Evolutionary conservation across 2,888 invertebrate species (phyloP).

Genomic region (Drosophila pseudotalamancana): DNA sequence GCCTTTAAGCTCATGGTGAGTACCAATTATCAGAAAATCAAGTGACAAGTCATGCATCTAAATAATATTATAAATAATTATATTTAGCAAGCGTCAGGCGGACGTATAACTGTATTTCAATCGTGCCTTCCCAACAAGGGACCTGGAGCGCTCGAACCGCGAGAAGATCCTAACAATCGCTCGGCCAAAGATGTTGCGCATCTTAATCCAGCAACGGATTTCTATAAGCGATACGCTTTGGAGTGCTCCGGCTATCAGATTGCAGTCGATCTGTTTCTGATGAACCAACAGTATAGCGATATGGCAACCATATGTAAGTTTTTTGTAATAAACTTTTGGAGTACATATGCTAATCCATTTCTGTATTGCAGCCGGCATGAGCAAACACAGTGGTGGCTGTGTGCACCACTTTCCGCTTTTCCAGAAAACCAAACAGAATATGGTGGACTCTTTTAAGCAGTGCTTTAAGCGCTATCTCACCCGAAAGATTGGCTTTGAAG

Average conservation of each 20-base stretch:
- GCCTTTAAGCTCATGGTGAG: conserved; percentile 95
- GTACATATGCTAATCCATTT: not conserved
- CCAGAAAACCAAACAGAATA: conserved; percentile 88
- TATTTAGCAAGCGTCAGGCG: conserved; percentile 93
- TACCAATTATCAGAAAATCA: not conserved
- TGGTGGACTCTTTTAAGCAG: conserved; percentile 90
- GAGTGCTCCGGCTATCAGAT: conserved; percentile 99
- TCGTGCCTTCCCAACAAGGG: conserved; percentile 94
- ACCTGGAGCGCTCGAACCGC: conserved; percentile 92
- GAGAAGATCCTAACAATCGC: conserved; percentile 95
- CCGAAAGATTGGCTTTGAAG: conserved; percentile 99
- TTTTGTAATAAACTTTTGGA: too few relatives aligned
- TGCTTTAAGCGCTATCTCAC: conserved; percentile 95
- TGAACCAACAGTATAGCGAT: conserved; percentile 97
- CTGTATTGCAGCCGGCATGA: conserved; percentile 89
- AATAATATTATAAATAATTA: not conserved
- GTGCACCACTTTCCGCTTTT: conserved; percentile 97
- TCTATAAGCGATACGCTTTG: conserved; percentile 97
- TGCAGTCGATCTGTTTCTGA: conserved; percentile 96
- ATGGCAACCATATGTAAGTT: conserved; percentile 94
- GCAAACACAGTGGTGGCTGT: conserved; percentile 97
- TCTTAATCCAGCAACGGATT: conserved; percentile 97
- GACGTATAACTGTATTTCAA: conserved; percentile 97
- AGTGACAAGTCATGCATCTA: not conserved
- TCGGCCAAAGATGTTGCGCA: conserved; percentile 93